Base-by-base conservation (phyloP, 2,888 invertebrate genomes). In the Platerodrilus igneus region DNA sequence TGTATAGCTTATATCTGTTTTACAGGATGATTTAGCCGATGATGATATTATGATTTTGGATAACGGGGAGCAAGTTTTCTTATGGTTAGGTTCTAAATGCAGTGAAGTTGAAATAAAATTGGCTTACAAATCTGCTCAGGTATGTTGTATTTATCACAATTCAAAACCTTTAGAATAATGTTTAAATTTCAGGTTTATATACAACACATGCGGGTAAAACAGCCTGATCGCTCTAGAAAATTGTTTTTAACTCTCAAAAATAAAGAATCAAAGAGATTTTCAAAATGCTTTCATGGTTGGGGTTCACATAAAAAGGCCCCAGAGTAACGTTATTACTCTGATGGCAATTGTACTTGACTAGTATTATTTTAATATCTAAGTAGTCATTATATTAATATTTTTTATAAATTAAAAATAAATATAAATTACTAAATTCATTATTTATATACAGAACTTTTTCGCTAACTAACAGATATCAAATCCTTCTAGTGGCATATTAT, bases 11-110 rank as follows among this genome's bases (percentile, higher is more conserved):
- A n/a, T 4, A 18, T 39, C 29, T 29, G 17, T 37, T 13, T 71
- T 72, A 31, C 67, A 94, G 86, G 99, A 99, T 66, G 99, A 99
- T 71, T 74, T 99, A 53, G 96, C 96, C 1, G 97, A 99, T 70
- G 97, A 99, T 66, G 99, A 99, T 68, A 96, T 99, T 20, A 99
- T 99, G 99, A 92, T 99, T 52, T 74, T 99, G 53, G 99, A 99
- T 70, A 97, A 94, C 64, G 99, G 99, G 3, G 89, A 92, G 57
- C 92, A 95, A 69, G 92, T 99, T 37, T 99, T 94, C 72, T 75
- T 99, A 35, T 99, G 99, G 99, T 77, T 97, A 37, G 99, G 99
- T 6, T 83, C 93, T 37, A 86, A 87, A 55, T 94, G 96, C 61
- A 94, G 94, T 40, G 97, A 99, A 72, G 96, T 99, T 3, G 99